phyloP scores from a whole-genome alignment of 2,888 invertebrate genomes.

The Eudemis profundana region DNA sequence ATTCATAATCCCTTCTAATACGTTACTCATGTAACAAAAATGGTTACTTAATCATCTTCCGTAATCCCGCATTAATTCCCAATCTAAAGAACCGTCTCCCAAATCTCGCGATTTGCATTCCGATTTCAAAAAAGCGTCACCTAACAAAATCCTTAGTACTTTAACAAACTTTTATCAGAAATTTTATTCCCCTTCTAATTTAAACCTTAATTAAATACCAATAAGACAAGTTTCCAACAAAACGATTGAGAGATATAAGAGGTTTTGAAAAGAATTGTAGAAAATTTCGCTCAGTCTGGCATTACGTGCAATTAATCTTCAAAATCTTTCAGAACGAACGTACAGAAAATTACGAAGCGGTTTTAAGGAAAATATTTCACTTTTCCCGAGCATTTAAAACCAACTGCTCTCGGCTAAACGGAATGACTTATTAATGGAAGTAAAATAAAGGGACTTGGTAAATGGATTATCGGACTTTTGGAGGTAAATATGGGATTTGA shows the following conservation, averaged over 20 bases:
- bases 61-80: conserved; percentile 20
- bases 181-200: background rate
- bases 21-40: background rate
- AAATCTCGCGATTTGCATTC: conserved; percentile 20
- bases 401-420: background rate
- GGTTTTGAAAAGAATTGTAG: background rate
- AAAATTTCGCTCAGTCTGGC: conserved; percentile 12
- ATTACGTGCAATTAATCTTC: conserved; percentile 33
- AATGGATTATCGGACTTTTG: conserved; percentile 29
- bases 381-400: conserved; percentile 16
- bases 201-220: background rate
- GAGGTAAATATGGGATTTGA: conserved; percentile 17
- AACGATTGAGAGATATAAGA: background rate
- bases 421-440: conserved; percentile 23
- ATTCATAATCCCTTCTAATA: background rate
- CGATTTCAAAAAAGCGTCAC: background rate
- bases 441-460: conserved; percentile 14
- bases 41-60: background rate
- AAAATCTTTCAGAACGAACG: conserved; percentile 18
- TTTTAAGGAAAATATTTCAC: conserved; percentile 28
- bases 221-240: background rate
- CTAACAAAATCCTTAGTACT: background rate
- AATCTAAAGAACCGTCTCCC: conserved; percentile 6
- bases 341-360: conserved; percentile 28
- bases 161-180: background rate